Percentiles rank a stretch among this genome's conserved stretches.
Evolutionary conservation across 2,888 invertebrate species (phyloP).

Genomic region (Phaonia tiefii): DNA sequence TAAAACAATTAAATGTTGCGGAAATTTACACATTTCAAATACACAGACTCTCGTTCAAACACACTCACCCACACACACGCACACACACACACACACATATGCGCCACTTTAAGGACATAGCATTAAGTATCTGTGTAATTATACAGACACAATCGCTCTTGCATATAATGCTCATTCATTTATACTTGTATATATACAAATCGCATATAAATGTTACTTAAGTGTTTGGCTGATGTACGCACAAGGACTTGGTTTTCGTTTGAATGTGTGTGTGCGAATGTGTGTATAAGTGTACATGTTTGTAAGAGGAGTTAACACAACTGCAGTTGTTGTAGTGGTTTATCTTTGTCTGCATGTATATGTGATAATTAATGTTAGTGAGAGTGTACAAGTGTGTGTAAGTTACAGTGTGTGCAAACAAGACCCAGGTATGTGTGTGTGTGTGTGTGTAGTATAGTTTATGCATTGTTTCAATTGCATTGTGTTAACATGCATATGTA

Average conservation of each 20-base stretch:
- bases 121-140: not conserved
- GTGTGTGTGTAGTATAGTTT: constrained; percentile 9
- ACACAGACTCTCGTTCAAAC: too few relatives aligned
- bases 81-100: not conserved
- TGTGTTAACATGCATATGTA: not conserved
- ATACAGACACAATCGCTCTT: not conserved
- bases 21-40: not conserved
- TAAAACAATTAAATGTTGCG: constrained; percentile 7
- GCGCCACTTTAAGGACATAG: too few relatives aligned
- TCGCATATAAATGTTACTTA: constrained; percentile 28
- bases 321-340: not conserved
- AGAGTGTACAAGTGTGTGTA: not conserved
- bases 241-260: constrained; percentile 17
- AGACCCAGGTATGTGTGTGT: constrained; percentile 2
- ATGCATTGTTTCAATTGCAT: constrained; percentile 10
- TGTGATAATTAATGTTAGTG: too few relatives aligned
- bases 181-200: constrained; percentile 24
- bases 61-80: not conserved
- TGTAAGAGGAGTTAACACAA: too few relatives aligned
- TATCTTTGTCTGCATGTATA: not conserved
- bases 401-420: too few relatives aligned
- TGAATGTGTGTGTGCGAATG: constrained; percentile 11
- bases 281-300: constrained; percentile 11
- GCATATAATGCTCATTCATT: constrained; percentile 17
- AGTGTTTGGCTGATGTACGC: constrained; percentile 36